Base-by-base conservation (phyloP, 2,113 vertebrate genomes). In the Typhlomys cinereus region DNA sequence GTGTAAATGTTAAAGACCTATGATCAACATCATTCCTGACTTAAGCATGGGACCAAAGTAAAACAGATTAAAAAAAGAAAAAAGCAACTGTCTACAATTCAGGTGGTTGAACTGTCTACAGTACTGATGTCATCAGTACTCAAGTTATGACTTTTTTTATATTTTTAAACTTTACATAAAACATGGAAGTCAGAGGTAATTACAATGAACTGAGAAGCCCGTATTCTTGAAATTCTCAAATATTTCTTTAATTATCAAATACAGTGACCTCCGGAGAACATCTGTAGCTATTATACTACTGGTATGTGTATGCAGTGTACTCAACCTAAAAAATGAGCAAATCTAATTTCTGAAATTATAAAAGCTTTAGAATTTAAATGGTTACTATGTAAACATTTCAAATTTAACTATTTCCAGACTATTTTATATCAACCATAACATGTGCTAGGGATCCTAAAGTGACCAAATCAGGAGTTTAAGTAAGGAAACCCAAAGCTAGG, bases 201-300 rank as follows among this genome's bases (percentile, higher is more conserved):
- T 75, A 89, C 6, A 79, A 70, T 21, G 1, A 89, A 57, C 0
- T 25, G 57, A 59, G 17, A 88, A 86, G 29, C 5, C 36, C 29
- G 67, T 0, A 86, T 21, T 6, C 10, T 62, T 62, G n/a, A n/a
- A 57, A 64, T 61, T 59, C 48, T 74, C n/a, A 31, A 5, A 11
- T 21, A 1, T 52, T 59, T 39, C 34, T 44, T 61, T 36, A 48
- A 44, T 66, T 21, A 75, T n/a, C 46, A 88, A 78, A 46, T 39
- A 15, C 46, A 90, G 66, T 46, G 73, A 85, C 74, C 27, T 85
- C 85, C n/a, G 89, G 59, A 10, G 59, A 92, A 44, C 34, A 94
- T 6, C 48, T 73, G 12, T 25, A 21, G 36, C 27, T 27, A 71
- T 25, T 25, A n/a, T 2, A n/a, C 36, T 82, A 25, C 5, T 29